Base-by-base conservation (phyloP, 2,797 vertebrate species). In the Phylloscopus collybita region DNA sequence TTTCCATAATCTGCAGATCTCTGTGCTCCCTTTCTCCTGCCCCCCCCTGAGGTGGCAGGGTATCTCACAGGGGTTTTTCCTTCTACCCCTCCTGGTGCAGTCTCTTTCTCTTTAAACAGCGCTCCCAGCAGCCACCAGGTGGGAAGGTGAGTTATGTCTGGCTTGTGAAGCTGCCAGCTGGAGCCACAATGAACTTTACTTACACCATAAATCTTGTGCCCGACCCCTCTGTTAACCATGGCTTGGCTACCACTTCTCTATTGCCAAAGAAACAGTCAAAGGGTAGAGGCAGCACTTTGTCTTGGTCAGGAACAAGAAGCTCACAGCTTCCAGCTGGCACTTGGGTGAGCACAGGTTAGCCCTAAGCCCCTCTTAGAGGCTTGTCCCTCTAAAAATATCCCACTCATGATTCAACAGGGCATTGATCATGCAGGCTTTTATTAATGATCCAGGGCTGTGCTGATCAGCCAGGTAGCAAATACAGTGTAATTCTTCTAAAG, bases 381-480 rank as follows among this genome's bases (percentile, higher is more conserved):
- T 60, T 42, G 51, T 70, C 6, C 38, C 56, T 56, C 57, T 90
- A 25, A 87, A 94, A 88, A 53, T 29, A 71, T 23, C 71, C 29
- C 15, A 1, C 11, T 62, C 5, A 0, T 62, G 61, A 64, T 60
- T 62, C 85, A 78, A 3, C 0, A 1, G 64, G 61, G 13, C 34
- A 44, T 60, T 70, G 95, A 64, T 64, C 64, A 67, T 16, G 38
- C 40, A 38, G 53, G 78, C 50, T 92, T 74, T 92, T 80, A 71
- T 79, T 84, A 74, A 84, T 44, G 84, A 62, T 32, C 0, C 1
- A 79, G 80, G 66, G n/a, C 27, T 38, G 42, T 20, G 47, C 42
- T 59, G 60, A 75, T 69, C 83, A 81, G 88, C 80, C 92, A 95
- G 83, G 74, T 81, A 86, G 86, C 70, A 81, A 88, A 90, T 30